Percentiles rank a stretch among this genome's conserved stretches.
Evolutionary conservation across 2,113 vertebrate species (phyloP).

Genomic region (Myocastor coypus): DNA sequence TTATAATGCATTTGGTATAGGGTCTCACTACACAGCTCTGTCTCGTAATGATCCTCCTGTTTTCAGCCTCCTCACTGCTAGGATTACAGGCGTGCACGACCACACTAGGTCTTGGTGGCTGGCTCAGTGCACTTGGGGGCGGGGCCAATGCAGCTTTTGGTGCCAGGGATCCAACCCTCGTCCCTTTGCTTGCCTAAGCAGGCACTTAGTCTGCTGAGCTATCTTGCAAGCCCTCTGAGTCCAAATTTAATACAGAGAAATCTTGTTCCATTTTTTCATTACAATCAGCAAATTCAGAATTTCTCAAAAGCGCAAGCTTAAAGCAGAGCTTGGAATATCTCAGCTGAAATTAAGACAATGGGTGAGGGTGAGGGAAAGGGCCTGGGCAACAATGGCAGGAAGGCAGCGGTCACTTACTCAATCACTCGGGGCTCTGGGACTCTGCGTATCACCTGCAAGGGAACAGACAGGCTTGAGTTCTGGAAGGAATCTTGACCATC

Average conservation of each 20-base stretch:
- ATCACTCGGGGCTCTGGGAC: slow-evolving; percentile 91
- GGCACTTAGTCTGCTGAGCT: too few relatives aligned
- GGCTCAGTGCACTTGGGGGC: too few relatives aligned
- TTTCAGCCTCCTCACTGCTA: too few relatives aligned
- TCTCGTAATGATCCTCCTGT: too few relatives aligned
- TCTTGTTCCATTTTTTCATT: slow-evolving; percentile 32
- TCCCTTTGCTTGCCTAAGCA: too few relatives aligned
- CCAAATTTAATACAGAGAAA: neutral
- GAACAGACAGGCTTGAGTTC: slow-evolving; percentile 44
- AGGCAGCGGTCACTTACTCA: slow-evolving; percentile 90
- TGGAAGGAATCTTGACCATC: neutral
- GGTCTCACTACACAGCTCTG: too few relatives aligned
- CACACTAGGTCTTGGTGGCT: too few relatives aligned
- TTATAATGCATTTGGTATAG: too few relatives aligned
- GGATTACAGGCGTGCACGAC: too few relatives aligned
- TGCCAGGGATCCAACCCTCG: too few relatives aligned
- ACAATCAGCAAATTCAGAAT: slow-evolving; percentile 38
- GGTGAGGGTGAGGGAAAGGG: neutral
- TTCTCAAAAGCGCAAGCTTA: slow-evolving; percentile 46
- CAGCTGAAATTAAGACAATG: neutral
- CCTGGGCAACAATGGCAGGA: neutral
- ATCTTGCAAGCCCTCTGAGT: neutral
- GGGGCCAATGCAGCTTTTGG: too few relatives aligned
- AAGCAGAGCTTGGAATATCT: neutral
- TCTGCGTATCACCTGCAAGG: slow-evolving; percentile 88